phyloP scores from a whole-genome alignment of 1,140 invertebrate species.

The Trachymyrmex cornetzi region DNA sequence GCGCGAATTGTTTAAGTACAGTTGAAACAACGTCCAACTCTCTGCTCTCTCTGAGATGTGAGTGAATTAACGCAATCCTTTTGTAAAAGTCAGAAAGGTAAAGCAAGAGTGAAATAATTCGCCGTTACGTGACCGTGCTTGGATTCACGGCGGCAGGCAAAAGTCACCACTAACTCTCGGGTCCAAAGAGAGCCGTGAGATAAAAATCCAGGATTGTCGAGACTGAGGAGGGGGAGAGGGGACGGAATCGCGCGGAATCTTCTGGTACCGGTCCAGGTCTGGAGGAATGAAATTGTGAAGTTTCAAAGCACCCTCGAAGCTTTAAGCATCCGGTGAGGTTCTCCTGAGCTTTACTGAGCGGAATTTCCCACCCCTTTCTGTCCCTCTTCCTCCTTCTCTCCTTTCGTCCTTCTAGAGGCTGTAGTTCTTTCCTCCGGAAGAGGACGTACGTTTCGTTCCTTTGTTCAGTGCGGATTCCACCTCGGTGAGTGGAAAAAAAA shows the following conservation, averaged over 20 bases:
- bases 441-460: constrained; percentile 72
- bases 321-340: constrained; percentile 79
- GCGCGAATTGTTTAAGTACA: constrained; percentile 13
- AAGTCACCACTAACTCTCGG: constrained; percentile 6
- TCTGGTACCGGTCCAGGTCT: constrained; percentile 73
- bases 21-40: not conserved
- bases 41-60: not conserved
- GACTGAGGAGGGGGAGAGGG: too few species aligned
- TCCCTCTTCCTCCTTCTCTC: not conserved
- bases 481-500: constrained; percentile 63
- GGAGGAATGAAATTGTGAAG: constrained; percentile 81
- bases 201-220: constrained; percentile 63
- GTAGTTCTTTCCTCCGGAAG: constrained; percentile 57
- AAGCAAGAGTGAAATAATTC: constrained; percentile 62
- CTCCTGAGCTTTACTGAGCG: constrained; percentile 68
- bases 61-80: constrained; percentile 41
- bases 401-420: constrained; percentile 10
- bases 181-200: constrained; percentile 40
- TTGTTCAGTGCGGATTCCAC: constrained; percentile 74
- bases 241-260: constrained; percentile 72
- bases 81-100: not conserved
- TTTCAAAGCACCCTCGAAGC: constrained; percentile 80
- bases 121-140: constrained; percentile 62
- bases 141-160: constrained; percentile 52
- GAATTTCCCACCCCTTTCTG: constrained; percentile 38